A percentile compares a stretch with the other conserved stretches of the same genome.
These are phyloP conservation scores for Leucozona laternaria DNA, from an alignment of 2,888 invertebrate genomes.

Conservation along the genomic window DNA sequence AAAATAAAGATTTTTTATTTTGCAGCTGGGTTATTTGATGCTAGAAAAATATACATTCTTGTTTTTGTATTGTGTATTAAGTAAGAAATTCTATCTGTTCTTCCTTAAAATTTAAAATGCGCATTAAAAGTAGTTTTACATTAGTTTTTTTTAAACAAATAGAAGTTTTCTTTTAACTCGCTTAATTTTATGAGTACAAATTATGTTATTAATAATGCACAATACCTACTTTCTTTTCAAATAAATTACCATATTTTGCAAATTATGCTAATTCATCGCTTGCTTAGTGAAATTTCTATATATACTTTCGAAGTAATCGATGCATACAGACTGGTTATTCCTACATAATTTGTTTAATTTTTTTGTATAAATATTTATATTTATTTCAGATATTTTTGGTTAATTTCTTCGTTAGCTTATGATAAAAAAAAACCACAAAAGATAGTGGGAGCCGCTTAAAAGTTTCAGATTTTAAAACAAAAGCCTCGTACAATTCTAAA, in stretches of 20 bases:
- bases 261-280: constrained; percentile 11
- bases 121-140: neutral
- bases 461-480: constrained; percentile 37
- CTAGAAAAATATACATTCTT: neutral
- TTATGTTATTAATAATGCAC: neutral
- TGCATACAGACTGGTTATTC: constrained; percentile 60
- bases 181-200: neutral
- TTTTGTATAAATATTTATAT: neutral
- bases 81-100: neutral
- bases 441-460: constrained; percentile 6
- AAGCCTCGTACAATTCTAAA: constrained; percentile 62
- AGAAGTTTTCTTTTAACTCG: neutral
- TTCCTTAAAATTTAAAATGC: neutral
- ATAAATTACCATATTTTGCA: neutral
- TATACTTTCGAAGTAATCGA: neutral
- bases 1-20: neutral
- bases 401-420: constrained; percentile 4
- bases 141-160: neutral
- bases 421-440: constrained; percentile 3
- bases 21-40: neutral
- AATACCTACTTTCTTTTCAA: neutral
- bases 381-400: neutral
- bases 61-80: neutral
- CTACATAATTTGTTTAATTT: neutral
- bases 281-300: neutral